Conservation (phyloP, 1,140 invertebrate species). For the Tribolium castaneum region DNA sequence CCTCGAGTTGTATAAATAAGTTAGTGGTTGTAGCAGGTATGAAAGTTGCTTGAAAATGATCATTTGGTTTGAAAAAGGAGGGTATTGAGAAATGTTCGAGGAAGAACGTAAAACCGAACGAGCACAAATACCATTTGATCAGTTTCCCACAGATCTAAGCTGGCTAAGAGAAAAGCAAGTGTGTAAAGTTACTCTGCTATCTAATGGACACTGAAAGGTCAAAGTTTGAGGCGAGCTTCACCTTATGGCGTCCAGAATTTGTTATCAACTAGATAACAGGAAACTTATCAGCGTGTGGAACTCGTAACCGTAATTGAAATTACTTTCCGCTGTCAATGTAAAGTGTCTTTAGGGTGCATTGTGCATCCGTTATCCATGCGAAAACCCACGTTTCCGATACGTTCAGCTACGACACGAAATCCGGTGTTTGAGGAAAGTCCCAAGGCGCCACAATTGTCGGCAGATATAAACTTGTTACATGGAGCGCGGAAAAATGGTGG, state of each 20-base stretch:
- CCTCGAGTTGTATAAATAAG: not conserved
- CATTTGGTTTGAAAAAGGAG: not conserved
- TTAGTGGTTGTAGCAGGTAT: not conserved
- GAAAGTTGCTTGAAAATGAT: not conserved
- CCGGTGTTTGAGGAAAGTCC: constrained; percentile 21
- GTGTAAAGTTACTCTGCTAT: constrained; percentile 16
- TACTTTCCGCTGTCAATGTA: not conserved
- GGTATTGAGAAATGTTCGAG: constrained; percentile 9
- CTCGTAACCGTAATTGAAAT: constrained; percentile 7
- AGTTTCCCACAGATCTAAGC: constrained; percentile 33
- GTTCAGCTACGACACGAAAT: not conserved
- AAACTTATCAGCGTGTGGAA: constrained; percentile 6
- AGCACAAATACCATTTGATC: constrained; percentile 40
- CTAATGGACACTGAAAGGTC: constrained; percentile 35
- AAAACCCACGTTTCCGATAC: constrained; percentile 8
- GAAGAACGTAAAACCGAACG: constrained; percentile 4
- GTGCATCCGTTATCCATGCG: constrained; percentile 18
- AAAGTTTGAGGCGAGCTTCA: constrained; percentile 5
- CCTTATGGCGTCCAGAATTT: constrained; percentile 8
- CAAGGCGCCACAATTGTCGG: constrained; percentile 8
- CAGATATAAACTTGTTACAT: constrained; percentile 8
- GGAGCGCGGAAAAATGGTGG: not conserved
- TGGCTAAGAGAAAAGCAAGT: constrained; percentile 8
- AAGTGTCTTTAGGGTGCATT: not conserved
- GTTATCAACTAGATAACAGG: constrained; percentile 10